Conservation (phyloP, 2,113 vertebrate species). For the Polyodon spathula region DNA sequence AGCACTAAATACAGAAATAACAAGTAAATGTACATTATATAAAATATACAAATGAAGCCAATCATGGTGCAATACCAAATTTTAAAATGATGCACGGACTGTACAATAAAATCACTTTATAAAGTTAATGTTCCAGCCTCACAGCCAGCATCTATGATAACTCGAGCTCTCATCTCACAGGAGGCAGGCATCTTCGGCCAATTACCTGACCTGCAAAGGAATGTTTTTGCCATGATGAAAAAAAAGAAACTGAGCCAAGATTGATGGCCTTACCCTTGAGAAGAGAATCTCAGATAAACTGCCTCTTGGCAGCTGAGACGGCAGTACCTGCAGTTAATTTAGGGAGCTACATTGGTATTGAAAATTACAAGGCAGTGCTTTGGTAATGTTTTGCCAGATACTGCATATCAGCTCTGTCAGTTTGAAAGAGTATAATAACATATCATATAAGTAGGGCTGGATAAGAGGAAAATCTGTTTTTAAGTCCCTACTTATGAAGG, state of each 20-base stretch:
- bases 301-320: conserved; percentile 7
- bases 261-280: conserved; percentile 16
- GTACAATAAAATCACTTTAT: conserved; percentile 10
- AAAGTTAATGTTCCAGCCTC: conserved; percentile 21
- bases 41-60: too few species aligned
- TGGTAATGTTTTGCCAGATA: neutral
- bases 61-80: too few species aligned
- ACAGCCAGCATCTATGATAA: conserved; percentile 8
- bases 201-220: conserved; percentile 20
- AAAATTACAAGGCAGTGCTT: neutral
- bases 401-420: neutral
- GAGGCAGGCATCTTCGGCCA: conserved; percentile 20
- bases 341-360: neutral
- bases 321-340: conserved; percentile 7
- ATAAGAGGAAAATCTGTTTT: too few species aligned
- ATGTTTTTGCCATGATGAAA: conserved; percentile 3
- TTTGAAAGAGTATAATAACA: neutral
- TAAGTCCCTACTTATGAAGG: too few species aligned
- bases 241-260: conserved; percentile 16
- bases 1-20: too few species aligned
- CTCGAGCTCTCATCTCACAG: conserved; percentile 12
- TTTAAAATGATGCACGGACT: neutral
- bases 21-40: too few species aligned
- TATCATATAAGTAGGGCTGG: too few species aligned
- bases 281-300: conserved; percentile 9